Conservation (phyloP, 2,888 invertebrate species). For the Acleris cristana region DNA sequence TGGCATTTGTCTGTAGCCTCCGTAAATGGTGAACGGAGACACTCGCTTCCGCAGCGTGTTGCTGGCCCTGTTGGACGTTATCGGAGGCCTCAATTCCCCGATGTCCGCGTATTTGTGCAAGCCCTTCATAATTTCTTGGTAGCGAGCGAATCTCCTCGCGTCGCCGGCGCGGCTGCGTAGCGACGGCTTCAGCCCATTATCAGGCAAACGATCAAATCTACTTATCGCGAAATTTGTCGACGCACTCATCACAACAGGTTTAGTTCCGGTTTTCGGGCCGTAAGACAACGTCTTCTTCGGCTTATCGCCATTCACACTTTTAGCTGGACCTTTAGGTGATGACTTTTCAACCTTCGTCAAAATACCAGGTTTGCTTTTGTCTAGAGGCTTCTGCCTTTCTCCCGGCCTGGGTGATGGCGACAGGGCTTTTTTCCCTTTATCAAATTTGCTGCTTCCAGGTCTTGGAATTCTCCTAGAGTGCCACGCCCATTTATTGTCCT, state of each 20-base stretch:
- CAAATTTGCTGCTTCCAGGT: constrained; percentile 43
- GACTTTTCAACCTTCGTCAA: neutral
- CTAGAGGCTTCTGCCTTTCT: no score
- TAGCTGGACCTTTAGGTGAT: constrained; percentile 30
- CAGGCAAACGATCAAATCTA: constrained; percentile 36
- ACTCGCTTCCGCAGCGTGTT: constrained; percentile 61
- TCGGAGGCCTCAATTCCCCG: constrained; percentile 54
- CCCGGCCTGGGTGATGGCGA: neutral
- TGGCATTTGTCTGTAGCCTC: constrained; percentile 31
- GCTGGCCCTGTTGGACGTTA: constrained; percentile 67
- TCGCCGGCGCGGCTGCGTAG: constrained; percentile 43
- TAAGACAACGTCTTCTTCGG: constrained; percentile 46
- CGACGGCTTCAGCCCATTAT: constrained; percentile 1
- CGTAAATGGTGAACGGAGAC: constrained; percentile 46
- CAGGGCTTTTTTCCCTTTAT: constrained; percentile 40
- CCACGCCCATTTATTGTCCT: constrained; percentile 72
- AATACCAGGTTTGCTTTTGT: no score
- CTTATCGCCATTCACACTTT: constrained; percentile 29
- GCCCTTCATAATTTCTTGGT: constrained; percentile 68
- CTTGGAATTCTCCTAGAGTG: constrained; percentile 50
- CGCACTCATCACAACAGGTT: constrained; percentile 59
- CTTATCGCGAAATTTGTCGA: constrained; percentile 53
- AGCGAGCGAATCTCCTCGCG: constrained; percentile 57
- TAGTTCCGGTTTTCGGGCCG: constrained; percentile 49
- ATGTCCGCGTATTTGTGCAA: constrained; percentile 63